A percentile compares a stretch with the other conserved stretches of the same genome.
phyloP scores from a whole-genome alignment of 1,140 invertebrate genomes.

The Rhysida immarginata region DNA sequence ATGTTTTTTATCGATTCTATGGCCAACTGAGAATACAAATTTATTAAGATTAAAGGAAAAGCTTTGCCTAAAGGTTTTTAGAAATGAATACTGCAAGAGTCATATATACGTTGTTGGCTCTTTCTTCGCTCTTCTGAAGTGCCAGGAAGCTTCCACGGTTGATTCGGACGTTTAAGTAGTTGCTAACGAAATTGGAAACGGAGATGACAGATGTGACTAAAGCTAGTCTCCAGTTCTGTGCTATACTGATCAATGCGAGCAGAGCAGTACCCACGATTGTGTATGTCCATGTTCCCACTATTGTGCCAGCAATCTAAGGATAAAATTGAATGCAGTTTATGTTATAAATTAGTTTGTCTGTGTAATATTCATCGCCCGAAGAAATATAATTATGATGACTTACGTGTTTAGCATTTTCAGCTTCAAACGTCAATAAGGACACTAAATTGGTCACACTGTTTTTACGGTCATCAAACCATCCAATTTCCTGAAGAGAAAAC shows the following conservation, averaged over 20 bases:
- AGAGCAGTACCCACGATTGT: neutral
- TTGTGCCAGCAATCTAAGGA: too few species aligned
- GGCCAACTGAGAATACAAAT: conserved; percentile 26
- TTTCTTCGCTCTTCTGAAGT: neutral
- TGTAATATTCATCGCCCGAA: too few species aligned
- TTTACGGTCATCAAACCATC: too few species aligned
- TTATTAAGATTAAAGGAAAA: neutral
- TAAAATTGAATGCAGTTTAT: too few species aligned
- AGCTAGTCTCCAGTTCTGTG: neutral
- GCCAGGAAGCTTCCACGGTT: neutral
- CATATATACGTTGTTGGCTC: conserved; percentile 4
- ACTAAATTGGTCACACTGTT: too few species aligned
- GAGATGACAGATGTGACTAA: neutral
- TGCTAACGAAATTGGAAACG: neutral
- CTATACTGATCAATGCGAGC: neutral
- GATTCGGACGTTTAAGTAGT: neutral
- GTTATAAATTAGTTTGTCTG: too few species aligned
- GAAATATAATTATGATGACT: too few species aligned
- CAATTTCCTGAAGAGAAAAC: too few species aligned
- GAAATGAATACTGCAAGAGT: too few species aligned
- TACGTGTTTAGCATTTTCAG: too few species aligned
- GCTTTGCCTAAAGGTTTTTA: too few species aligned
- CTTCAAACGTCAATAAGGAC: too few species aligned
- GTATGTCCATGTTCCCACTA: neutral
- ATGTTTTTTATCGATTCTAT: conserved; percentile 39